Evolutionary conservation across 2,797 vertebrate species (phyloP), one percentile per base, ranked within the genome.

Genomic region (Dryobates pubescens): DNA sequence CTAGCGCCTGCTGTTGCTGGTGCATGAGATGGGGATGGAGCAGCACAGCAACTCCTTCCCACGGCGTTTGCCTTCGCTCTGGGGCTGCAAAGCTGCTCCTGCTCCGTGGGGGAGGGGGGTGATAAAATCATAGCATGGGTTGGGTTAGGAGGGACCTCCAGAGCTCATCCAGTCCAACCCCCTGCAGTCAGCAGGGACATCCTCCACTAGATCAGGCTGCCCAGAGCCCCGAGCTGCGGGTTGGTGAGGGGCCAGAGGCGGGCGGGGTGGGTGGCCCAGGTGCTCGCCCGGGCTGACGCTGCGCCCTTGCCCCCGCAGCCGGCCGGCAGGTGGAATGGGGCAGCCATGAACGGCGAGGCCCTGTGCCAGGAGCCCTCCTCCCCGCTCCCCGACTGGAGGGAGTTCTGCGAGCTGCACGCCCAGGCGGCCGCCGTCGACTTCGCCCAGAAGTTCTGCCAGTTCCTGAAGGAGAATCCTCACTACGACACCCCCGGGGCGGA

Each of bases 391-490:
- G 99, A 99, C 98, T 99, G 99, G 99, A 98, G 98, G 97, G 99
- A 99, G 97, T 99, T 99, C 97, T 99, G 99, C 14, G 99, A 99
- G 98, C 98, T 99, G 81, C 99, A 99, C 3, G 99, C 99, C 29
- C 98, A 98, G 94, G 98, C 99, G 7, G 98, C 98, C 0, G 99
- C 99, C 2, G 97, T 98, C 6, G 99, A 99, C 97, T 99, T 99
- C 0, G 99, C 99, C 18, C 98, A 98, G 97, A 99, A 99, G 96
- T 99, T 99, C 97, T 99, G 98, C 90, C 98, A 98, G 85, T 99
- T 99, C 96, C 95, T 99, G 90, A 98, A 97, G 4, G 99, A 99
- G 95, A 99, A 99, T 96, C 99, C 99, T 2, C 98, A 98, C 97
- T 99, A 99, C 97, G 98, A 99, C 97, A 98, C 98, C 1, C 98